These are phyloP conservation scores for Myotis davidii DNA, from an alignment of 2,113 vertebrate genomes.

Conservation along the genomic window DNA sequence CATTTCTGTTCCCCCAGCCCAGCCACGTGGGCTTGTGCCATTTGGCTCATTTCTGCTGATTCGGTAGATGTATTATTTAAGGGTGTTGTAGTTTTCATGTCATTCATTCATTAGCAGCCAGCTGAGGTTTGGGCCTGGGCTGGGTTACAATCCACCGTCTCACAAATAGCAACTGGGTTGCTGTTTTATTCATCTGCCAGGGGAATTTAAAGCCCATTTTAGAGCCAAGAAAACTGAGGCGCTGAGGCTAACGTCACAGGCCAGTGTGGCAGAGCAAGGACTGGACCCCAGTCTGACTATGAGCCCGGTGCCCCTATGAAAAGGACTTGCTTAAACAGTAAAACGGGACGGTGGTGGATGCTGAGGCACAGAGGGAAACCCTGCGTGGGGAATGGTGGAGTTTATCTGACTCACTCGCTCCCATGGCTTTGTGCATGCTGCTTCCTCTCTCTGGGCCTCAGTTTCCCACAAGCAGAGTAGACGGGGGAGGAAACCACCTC, in stretches of 20 bases:
- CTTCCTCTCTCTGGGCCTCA: not conserved
- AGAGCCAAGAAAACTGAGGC: constrained; percentile 14
- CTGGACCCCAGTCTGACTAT: not conserved
- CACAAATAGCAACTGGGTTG: not conserved
- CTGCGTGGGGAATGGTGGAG: not conserved
- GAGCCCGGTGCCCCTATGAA: not conserved
- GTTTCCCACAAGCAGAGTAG: not conserved
- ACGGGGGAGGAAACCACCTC: not conserved
- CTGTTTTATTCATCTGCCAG: not conserved
- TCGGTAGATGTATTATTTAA: not conserved
- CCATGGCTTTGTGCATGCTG: not conserved
- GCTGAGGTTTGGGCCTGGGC: not conserved
- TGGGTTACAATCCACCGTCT: not conserved
- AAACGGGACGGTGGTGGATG: not conserved
- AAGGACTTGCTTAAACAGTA: not conserved
- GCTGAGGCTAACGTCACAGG: not conserved
- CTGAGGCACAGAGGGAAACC: not conserved
- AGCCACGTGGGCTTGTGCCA: rapidly evolving
- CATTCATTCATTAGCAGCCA: not conserved
- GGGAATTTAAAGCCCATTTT: not conserved
- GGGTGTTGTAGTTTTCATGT: not conserved
- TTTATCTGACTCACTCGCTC: not conserved
- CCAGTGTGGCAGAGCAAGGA: not conserved
- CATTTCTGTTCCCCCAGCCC: not conserved
- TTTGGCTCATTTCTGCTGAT: not conserved